Evolutionary conservation across 1,140 invertebrate genomes (phyloP), one percentile per base, ranked within the genome.

Genomic region (Drosophila parvula): DNA sequence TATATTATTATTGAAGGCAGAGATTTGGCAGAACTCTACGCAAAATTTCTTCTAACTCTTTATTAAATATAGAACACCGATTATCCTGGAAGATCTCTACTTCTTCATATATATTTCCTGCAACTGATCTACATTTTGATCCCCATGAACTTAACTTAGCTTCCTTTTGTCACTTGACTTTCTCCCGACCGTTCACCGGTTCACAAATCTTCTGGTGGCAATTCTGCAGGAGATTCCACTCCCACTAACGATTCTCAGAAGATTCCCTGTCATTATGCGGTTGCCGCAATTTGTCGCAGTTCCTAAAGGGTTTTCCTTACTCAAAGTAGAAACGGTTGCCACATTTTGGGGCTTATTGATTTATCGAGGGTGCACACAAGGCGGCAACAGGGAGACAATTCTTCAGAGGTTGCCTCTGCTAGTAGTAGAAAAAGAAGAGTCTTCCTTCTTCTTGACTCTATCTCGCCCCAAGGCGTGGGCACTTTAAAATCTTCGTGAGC

Each of bases 261-360:
- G 47, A 63, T 18, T 59, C 44, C 40, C n/a, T 22, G 30, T 61
- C 18, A 51, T 51, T 38, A 53, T 36, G 30, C 30, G 56, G n/a
- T 22, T 64, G 62, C 32, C 32, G 18, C 62, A 70, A 70, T 56
- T 70, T 70, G 63, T 70, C 22, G 40, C 18, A 22, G n/a, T 45
- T 40, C 12, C 28, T 10, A n/a, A 40, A 38, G 28, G n/a, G 47
- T 10, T 32, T 32, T 5, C 28, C n/a, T 32, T n/a, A 32, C 1
- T 32, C 44, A 18, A 27, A 57, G 44, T 45, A 40, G 59, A 53
- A 77, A 64, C 83, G 53, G 71, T 89, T 89, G 80, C 80, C 65
- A 36, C 27, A 89, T 80, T 78, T 80, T 48, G 57, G 59, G 43
- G 32, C 69, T 89, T 78, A 88, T 88, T 89, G 83, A 88, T 88